Base-by-base conservation (phyloP, 2,113 vertebrate genomes). In the Telmatochromis sp. region DNA sequence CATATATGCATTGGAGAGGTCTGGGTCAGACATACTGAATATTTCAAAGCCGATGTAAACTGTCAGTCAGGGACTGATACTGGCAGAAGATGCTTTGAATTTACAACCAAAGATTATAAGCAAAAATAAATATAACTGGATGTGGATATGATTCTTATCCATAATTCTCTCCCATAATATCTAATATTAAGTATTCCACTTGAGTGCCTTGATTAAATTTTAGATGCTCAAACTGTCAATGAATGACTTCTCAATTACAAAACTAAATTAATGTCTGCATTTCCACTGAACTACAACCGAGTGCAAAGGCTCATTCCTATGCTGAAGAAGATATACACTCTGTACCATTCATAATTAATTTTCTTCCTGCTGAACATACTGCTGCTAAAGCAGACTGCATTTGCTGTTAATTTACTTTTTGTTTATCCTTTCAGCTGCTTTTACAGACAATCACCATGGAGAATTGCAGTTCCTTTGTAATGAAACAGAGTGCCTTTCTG, bases 261-360 rank as follows among this genome's bases (percentile, higher is more conserved):
- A 7, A 42, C 26, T 86, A 70, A 68, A 80, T 87, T 80, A 81
- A 53, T 70, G 75, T 63, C 75, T 78, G 19, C 31, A n/a, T 82
- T 92, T 42, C 47, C 49, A 81, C 9, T 91, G 40, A 90, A 81
- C 49, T 82, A 12, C 26, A 45, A 49, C 57, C 6, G 26, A 84
- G 68, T 84, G 79, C 51, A 87, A 65, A 78, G 47, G 65, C 73
- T 89, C 54, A 84, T 51, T 80, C 40, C n/a, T 78, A n/a, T 40
- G 47, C 82, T 84, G 37, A 63, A 45, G 60, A 83, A 15, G 55
- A 82, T 42, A 40, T 75, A n/a, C 35, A 14, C 40, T 81, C 28
- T 47, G 19, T 73, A 58, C 49, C 89, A 87, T 91, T 84, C 28
- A 83, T 89, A 85, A 91, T 91, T 86, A 23, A 91, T 89, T 73